These are phyloP conservation scores for Drosophila setosimentum DNA, from an alignment of 2,888 invertebrate genomes.

Conservation along the genomic window DNA sequence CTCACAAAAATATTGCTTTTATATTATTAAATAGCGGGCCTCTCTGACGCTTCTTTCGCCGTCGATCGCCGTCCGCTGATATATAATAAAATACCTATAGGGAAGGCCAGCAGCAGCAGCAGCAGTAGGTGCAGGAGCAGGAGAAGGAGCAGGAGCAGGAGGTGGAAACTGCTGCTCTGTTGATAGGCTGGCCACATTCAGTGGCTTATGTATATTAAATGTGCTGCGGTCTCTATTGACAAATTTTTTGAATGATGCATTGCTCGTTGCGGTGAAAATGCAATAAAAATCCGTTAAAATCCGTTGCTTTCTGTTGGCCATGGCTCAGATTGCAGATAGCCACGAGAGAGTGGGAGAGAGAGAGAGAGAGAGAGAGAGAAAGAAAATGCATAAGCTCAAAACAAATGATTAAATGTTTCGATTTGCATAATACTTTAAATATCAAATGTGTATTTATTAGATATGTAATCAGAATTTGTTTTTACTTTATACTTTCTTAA, in stretches of 20 bases:
- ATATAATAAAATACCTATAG: conserved; percentile 79
- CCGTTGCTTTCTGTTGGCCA: conserved; percentile 56
- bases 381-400: neutral
- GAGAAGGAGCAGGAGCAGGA: neutral
- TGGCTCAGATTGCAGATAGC: conserved; percentile 28
- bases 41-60: conserved; percentile 26
- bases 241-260: conserved; percentile 77
- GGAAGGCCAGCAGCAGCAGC: conserved; percentile 37
- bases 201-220: conserved; percentile 64
- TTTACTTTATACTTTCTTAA: neutral
- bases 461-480: neutral
- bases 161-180: conserved; percentile 13
- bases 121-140: conserved; percentile 1
- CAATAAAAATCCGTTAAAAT: conserved; percentile 73
- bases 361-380: neutral
- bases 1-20: conserved; percentile 80
- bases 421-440: neutral
- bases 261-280: conserved; percentile 61
- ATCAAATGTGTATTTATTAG: neutral
- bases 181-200: conserved; percentile 43
- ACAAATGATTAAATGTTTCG: neutral
- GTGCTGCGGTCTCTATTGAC: conserved; percentile 76
- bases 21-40: conserved; percentile 72
- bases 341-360: neutral
- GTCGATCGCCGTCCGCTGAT: conserved; percentile 66